A percentile compares a stretch with the other conserved stretches of the same genome.
These are phyloP conservation scores for Eupsilia transversa DNA, from an alignment of 2,888 invertebrate species.

Conservation along the genomic window DNA sequence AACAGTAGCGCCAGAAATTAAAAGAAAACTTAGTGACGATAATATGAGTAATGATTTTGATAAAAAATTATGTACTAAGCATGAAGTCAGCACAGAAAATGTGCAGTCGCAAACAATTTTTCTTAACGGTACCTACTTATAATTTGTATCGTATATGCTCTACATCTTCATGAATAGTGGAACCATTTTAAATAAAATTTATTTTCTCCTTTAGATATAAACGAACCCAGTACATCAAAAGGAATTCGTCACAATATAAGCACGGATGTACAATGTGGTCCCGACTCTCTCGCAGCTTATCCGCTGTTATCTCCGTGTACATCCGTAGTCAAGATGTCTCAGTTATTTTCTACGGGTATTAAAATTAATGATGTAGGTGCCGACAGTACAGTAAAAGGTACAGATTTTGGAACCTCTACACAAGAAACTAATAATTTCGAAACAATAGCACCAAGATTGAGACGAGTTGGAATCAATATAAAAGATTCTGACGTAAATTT, in stretches of 20 bases:
- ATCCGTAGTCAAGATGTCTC: constrained; percentile 74
- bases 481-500: constrained; percentile 74
- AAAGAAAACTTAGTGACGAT: constrained; percentile 55
- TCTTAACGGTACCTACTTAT: constrained; percentile 80
- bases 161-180: background rate
- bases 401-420: constrained; percentile 74
- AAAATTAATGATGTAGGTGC: constrained; percentile 74
- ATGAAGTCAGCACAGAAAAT: constrained; percentile 71
- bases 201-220: constrained; percentile 78
- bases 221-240: constrained; percentile 88
- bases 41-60: constrained; percentile 71
- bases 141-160: constrained; percentile 4
- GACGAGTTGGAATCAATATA: constrained; percentile 74
- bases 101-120: constrained; percentile 80
- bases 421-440: constrained; percentile 60
- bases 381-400: constrained; percentile 62
- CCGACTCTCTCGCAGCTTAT: constrained; percentile 73
- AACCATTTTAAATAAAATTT: constrained; percentile 1
- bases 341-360: constrained; percentile 72
- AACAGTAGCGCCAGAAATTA: constrained; percentile 60
- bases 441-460: constrained; percentile 68
- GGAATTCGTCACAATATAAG: constrained; percentile 81
- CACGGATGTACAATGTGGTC: constrained; percentile 86
- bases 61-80: constrained; percentile 68
- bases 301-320: constrained; percentile 75